Conservation (phyloP, 2,888 invertebrate species). For the Meta bourneti region DNA sequence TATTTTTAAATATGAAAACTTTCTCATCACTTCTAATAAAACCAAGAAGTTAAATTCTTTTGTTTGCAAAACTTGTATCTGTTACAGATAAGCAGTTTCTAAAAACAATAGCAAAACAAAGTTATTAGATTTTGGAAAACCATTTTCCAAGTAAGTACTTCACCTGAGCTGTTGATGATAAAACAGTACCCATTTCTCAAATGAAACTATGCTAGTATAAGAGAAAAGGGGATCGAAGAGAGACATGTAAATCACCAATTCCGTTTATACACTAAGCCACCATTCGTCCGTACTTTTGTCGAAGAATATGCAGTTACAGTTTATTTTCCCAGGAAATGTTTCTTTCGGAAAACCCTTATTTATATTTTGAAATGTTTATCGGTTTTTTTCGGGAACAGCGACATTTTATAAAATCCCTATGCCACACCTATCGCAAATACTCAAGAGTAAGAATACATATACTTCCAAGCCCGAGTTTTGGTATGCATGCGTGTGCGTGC, state of each 20-base stretch:
- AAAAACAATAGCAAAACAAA: not conserved
- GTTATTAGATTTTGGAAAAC: not conserved
- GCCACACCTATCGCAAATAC: not conserved
- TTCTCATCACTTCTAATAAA: not conserved
- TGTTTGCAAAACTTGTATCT: not conserved
- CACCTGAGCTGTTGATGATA: not conserved
- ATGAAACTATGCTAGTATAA: not conserved
- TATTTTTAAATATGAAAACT: not conserved
- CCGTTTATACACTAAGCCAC: not conserved
- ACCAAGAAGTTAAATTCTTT: no score
- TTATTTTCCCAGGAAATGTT: constrained; percentile 13
- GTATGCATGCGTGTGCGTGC: not conserved
- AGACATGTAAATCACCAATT: not conserved
- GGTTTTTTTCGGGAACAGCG: constrained; percentile 2
- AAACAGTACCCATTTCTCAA: not conserved
- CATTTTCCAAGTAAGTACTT: not conserved
- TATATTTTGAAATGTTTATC: constrained; percentile 27
- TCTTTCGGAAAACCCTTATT: constrained; percentile 23
- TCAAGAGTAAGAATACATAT: not conserved
- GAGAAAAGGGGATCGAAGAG: not conserved
- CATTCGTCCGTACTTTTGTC: not conserved
- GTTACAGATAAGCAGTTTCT: not conserved
- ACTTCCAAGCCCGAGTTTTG: not conserved
- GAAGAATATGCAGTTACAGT: not conserved
- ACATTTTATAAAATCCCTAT: constrained; percentile 6